Conservation (phyloP, 1,140 invertebrate species). For the Coelopa frigida region DNA sequence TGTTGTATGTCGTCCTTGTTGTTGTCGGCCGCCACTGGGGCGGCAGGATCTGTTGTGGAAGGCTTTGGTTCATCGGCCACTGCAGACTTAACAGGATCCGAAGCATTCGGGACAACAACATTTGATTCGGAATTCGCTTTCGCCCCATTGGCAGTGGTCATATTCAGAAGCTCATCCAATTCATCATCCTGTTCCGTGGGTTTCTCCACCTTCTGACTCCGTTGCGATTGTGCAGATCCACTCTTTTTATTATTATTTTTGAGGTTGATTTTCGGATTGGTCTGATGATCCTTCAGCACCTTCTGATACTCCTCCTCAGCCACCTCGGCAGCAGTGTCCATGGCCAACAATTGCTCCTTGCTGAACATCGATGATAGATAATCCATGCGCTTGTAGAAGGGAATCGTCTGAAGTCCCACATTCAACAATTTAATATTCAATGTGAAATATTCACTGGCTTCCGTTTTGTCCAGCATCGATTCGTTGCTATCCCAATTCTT, state of each 20-base stretch:
- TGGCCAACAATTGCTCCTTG: slow-evolving; percentile 22
- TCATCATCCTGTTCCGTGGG: slow-evolving; percentile 7
- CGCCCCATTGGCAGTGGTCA: slow-evolving; percentile 12
- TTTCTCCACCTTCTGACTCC: neutral
- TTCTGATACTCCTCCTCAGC: slow-evolving; percentile 31
- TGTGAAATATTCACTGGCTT: slow-evolving; percentile 30
- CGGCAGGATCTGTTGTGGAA: too few relatives aligned
- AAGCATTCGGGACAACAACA: slow-evolving; percentile 17
- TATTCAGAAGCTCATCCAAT: slow-evolving; percentile 16
- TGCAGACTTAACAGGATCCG: too few relatives aligned
- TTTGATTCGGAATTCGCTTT: slow-evolving; percentile 4
- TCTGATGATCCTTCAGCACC: slow-evolving; percentile 18
- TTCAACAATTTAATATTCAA: slow-evolving; percentile 30
- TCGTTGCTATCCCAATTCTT: slow-evolving; percentile 33
- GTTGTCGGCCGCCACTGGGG: slow-evolving; percentile 8
- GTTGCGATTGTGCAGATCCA: slow-evolving; percentile 5
- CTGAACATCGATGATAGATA: slow-evolving; percentile 30
- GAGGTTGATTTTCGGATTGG: slow-evolving; percentile 12
- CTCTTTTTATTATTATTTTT: slow-evolving; percentile 15
- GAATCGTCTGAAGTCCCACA: slow-evolving; percentile 34
- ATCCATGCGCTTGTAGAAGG: slow-evolving; percentile 42
- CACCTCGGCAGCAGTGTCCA: slow-evolving; percentile 30
- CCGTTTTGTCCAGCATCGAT: slow-evolving; percentile 22
- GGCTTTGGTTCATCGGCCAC: too few relatives aligned
- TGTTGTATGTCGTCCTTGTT: slow-evolving; percentile 38